Evolutionary conservation across 2,888 invertebrate genomes (phyloP).

Genomic region (Tipula confusa): DNA sequence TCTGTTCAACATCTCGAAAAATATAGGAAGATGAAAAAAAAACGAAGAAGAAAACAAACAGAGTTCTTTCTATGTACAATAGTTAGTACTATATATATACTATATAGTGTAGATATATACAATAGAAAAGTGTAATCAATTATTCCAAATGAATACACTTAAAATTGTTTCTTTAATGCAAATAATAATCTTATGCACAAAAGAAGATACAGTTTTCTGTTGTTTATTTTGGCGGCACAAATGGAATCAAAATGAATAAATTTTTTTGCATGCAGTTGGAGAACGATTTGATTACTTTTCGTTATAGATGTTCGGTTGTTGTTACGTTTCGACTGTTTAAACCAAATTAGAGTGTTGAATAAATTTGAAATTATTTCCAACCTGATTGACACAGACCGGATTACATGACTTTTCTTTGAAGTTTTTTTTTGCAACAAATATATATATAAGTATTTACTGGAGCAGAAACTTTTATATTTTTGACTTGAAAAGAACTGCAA

Average conservation of each 20-base stretch:
- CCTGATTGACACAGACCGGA: neutral
- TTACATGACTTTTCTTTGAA: too few species aligned
- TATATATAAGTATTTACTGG: too few species aligned
- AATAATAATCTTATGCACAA: slow-evolving; percentile 1
- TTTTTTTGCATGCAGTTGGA: neutral
- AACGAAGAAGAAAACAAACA: neutral
- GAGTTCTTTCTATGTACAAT: neutral
- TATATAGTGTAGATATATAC: neutral
- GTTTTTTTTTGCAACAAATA: too few species aligned
- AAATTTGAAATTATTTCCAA: neutral
- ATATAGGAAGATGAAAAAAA: neutral
- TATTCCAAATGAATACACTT: slow-evolving; percentile 20
- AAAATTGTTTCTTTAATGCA: neutral
- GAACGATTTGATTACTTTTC: neutral
- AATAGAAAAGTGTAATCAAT: neutral
- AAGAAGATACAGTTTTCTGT: neutral
- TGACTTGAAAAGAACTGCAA: too few species aligned
- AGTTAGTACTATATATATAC: neutral
- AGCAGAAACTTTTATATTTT: too few species aligned
- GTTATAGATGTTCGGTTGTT: neutral
- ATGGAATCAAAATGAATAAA: neutral
- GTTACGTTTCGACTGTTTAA: neutral
- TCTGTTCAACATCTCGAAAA: neutral
- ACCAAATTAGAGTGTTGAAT: neutral
- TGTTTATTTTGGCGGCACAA: neutral